Base-by-base conservation (phyloP, 2,888 invertebrate species). In the Cephus rjabovi region DNA sequence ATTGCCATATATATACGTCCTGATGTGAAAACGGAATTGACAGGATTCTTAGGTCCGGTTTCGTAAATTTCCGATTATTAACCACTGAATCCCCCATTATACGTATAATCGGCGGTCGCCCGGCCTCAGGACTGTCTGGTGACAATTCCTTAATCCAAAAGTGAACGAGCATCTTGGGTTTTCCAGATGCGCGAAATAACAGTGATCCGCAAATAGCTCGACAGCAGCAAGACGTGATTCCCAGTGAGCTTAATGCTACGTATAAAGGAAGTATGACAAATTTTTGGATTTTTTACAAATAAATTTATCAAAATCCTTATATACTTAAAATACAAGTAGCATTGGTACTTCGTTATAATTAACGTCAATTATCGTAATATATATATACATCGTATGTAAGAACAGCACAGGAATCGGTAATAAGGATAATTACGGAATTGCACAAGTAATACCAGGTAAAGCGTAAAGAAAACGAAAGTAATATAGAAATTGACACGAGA, bases 361-460 rank as follows among this genome's bases (percentile, higher is more conserved):
- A 56, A 56, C 23, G 9, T 56, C 23, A 56, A 23, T 56, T 9
- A 56, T 23, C 15, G 6, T 23, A 68, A 77, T 69, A 69, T n/a
- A 56, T 75, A 75, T 75, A 35, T 35, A 68, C 31, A 35, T 70
- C 12, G 76, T 79, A 76, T 76, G 69, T 75, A 35, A 34, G 56
- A 71, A 37, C 73, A 80, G 80, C 75, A 81, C 81, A 78, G 81
- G 74, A 79, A 84, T 83, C 82, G 82, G 83, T 80, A 84, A 85
- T 87, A 84, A 87, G 83, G 83, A 85, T 87, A 85, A 88, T 88
- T 88, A 82, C 85, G 81, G 84, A 84, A 85, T 87, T 86, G 84
- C 85, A 80, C 86, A 83, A 88, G 77, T 81, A 78, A 77, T 79
- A 85, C 84, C 80, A 80, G 79, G 79, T 79, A 34, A n/a, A 37